Conservation (phyloP, 2,797 vertebrate species). For the Xenopus petersii region DNA sequence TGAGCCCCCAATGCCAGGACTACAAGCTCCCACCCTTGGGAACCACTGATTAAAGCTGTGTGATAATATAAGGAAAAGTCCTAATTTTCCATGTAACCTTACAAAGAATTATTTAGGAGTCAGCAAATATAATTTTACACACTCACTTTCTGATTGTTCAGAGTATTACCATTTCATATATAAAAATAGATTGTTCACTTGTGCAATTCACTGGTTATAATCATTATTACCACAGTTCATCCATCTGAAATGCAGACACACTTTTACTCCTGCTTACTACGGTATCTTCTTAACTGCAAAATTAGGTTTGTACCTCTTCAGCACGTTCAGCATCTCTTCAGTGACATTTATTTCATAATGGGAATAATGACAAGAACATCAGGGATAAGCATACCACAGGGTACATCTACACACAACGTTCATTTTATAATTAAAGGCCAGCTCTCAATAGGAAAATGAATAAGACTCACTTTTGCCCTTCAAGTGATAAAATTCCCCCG, state of each 20-base stretch:
- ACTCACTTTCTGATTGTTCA: too few species aligned
- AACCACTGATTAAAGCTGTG: too few species aligned
- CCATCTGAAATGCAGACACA: constrained; percentile 40
- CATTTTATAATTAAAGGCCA: constrained; percentile 47
- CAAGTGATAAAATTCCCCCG: constrained; percentile 28
- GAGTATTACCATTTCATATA: neutral
- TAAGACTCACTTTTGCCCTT: constrained; percentile 27
- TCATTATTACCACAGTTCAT: constrained; percentile 32
- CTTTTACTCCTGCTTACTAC: constrained; percentile 31
- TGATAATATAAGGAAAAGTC: too few species aligned
- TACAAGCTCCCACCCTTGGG: too few species aligned
- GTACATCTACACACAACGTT: constrained; percentile 37
- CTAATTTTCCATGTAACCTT: too few species aligned
- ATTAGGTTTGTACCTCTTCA: constrained; percentile 28
- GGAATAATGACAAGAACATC: constrained; percentile 17
- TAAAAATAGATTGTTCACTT: constrained; percentile 1
- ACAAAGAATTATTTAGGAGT: too few species aligned
- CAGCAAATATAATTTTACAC: too few species aligned
- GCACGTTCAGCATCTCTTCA: constrained; percentile 2
- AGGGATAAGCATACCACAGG: constrained; percentile 4
- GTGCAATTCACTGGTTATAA: constrained; percentile 28
- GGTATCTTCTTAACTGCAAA: constrained; percentile 23
- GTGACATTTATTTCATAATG: constrained; percentile 11
- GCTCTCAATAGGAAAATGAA: constrained; percentile 37
- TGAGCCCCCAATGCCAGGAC: too few species aligned